These are phyloP conservation scores for Lasioglossum baleicum DNA, from an alignment of 1,140 invertebrate species.

Conservation along the genomic window DNA sequence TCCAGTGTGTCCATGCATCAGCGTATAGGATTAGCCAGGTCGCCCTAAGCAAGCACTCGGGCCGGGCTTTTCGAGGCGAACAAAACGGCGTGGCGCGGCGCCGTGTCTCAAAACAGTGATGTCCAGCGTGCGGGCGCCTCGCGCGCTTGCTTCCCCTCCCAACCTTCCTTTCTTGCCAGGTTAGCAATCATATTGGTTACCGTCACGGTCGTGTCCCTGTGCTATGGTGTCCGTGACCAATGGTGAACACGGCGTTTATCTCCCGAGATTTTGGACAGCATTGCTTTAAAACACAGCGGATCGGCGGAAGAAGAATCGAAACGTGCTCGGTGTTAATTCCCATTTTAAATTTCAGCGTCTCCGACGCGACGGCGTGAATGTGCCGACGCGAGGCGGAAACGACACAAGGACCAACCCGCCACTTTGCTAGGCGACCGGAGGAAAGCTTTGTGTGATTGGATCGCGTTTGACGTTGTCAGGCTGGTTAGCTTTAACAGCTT, in stretches of 20 bases:
- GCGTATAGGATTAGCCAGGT: slow-evolving; percentile 58
- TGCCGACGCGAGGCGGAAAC: background rate
- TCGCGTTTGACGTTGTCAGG: slow-evolving; percentile 35
- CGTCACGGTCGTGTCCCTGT: too few relatives aligned
- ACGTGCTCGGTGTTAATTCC: background rate
- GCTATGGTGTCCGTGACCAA: too few relatives aligned
- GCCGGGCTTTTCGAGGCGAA: slow-evolving; percentile 29
- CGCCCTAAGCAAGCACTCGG: slow-evolving; percentile 61
- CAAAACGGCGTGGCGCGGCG: slow-evolving; percentile 41
- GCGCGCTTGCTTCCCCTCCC: background rate
- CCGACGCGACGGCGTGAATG: background rate
- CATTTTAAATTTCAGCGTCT: background rate
- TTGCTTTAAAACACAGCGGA: too few relatives aligned
- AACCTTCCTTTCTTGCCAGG: too few relatives aligned
- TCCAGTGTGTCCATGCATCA: slow-evolving; percentile 61
- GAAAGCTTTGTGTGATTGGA: slow-evolving; percentile 22
- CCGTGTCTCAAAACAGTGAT: slow-evolving; percentile 44
- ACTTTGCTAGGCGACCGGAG: background rate
- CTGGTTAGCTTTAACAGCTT: slow-evolving; percentile 26
- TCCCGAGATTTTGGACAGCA: too few relatives aligned
- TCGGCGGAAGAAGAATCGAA: background rate
- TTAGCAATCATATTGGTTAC: too few relatives aligned
- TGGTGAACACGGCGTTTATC: too few relatives aligned
- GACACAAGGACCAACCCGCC: background rate
- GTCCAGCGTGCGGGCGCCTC: background rate